Base-by-base conservation (phyloP, 2,113 vertebrate genomes). In the Clarias magur region DNA sequence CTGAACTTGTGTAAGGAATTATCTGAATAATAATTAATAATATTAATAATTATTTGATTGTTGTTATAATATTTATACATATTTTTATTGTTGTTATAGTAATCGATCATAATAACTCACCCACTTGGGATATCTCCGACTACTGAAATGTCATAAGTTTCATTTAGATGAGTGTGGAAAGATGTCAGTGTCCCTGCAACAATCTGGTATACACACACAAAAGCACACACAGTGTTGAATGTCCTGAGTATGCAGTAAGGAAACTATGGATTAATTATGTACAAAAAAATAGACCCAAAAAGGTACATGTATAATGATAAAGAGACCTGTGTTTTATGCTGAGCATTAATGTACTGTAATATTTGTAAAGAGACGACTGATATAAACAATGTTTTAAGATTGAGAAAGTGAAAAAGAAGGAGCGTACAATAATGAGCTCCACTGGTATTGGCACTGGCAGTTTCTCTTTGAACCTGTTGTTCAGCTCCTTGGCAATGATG, bases 51-150 rank as follows among this genome's bases (percentile, higher is more conserved):
- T 42, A 42, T 42, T 42, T 42, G 4, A 42, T 42, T 42, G 4
- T 42, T 42, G 42, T 42, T 42, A 42, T 0, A 42, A 27, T 16
- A 53, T n/a, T 42, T 42, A 42, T 48, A n/a, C 73, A 30, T 30
- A 54, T 53, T n/a, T 10, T 34, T 72, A 21, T 25, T 62, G 3
- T 53, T 70, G 23, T n/a, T 25, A 23, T 25, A 19, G 62, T 42
- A 59, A 79, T 68, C 80, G n/a, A 17, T 48, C 8, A 8, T 4
- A 85, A 85, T 86, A 75, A 84, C 97, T 95, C 79, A 99, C 98
- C 98, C 97, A 3, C 95, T 94, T 17, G 98, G 97, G 89, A 99
- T 98, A 75, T 94, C 82, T 80, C 97, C 98, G 90, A 99, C 97
- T 34, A 97, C 94, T 0, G 95, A 93, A 89, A 99, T 91, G 2